These are phyloP conservation scores for Dipodomys stephensi DNA, from an alignment of 2,113 vertebrate species.

Conservation along the genomic window DNA sequence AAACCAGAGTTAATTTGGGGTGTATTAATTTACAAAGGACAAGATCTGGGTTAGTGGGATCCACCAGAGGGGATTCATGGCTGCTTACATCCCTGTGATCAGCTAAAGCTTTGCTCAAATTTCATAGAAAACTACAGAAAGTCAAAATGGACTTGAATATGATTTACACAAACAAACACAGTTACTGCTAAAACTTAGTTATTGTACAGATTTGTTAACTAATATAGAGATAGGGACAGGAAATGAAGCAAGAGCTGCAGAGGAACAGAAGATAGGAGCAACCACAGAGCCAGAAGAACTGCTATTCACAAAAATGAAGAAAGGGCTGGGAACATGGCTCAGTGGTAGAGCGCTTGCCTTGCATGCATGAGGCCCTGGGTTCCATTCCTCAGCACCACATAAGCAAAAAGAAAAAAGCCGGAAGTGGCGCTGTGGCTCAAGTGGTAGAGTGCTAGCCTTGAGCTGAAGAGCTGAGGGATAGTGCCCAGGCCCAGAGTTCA, in stretches of 20 bases:
- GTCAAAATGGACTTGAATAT: background rate
- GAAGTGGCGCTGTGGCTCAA: no score
- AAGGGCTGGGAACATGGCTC: background rate
- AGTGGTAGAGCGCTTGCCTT: no score
- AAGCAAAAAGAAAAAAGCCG: no score
- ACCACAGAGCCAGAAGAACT: background rate
- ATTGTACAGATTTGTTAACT: background rate
- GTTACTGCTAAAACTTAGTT: background rate
- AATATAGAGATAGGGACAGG: background rate
- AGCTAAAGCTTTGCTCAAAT: background rate
- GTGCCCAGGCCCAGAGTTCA: no score
- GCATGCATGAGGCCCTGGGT: no score
- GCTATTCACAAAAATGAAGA: background rate
- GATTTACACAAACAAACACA: background rate
- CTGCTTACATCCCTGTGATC: background rate
- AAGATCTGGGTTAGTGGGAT: background rate
- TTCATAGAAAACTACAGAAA: background rate
- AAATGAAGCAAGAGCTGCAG: background rate
- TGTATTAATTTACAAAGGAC: background rate
- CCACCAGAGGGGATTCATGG: background rate
- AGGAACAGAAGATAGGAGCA: background rate
- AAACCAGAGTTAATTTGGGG: background rate
- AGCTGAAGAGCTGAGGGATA: no score
- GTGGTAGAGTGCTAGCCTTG: no score
- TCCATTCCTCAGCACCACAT: no score